A percentile compares a stretch with the other conserved stretches of the same genome.
Evolutionary conservation across 2,888 invertebrate genomes (phyloP).

Genomic region (Erynnis tages): DNA sequence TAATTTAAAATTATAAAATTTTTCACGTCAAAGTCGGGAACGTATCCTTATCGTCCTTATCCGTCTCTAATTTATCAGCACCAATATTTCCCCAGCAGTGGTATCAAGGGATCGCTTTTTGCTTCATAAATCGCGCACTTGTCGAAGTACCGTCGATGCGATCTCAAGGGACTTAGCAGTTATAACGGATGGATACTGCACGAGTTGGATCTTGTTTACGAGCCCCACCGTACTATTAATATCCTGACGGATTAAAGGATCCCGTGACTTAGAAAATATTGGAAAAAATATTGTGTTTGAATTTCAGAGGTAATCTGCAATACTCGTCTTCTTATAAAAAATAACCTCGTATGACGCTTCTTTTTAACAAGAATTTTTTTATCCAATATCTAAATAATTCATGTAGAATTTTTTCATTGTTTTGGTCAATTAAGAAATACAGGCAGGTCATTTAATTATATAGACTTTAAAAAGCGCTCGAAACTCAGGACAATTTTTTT

Average conservation of each 20-base stretch:
- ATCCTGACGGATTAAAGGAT: conserved; percentile 1
- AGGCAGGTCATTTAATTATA: no score
- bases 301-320: no score
- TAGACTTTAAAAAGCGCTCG: no score
- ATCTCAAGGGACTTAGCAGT: conserved; percentile 56
- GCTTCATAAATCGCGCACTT: conserved; percentile 29
- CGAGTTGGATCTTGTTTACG: conserved; percentile 60
- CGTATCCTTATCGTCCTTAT: background rate
- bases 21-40: background rate
- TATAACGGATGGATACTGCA: conserved; percentile 67
- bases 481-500: no score
- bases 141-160: conserved; percentile 43
- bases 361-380: no score
- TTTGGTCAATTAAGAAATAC: no score
- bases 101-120: conserved; percentile 15
- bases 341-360: no score
- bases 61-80: background rate
- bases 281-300: no score
- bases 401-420: no score
- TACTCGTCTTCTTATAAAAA: no score
- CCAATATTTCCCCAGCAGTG: conserved; percentile 7
- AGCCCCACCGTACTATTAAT: conserved; percentile 22
- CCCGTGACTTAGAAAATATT: background rate
- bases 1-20: background rate
- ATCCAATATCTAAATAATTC: no score